These are phyloP conservation scores for Sisyra nigra DNA, from an alignment of 2,888 invertebrate genomes.

Conservation along the genomic window DNA sequence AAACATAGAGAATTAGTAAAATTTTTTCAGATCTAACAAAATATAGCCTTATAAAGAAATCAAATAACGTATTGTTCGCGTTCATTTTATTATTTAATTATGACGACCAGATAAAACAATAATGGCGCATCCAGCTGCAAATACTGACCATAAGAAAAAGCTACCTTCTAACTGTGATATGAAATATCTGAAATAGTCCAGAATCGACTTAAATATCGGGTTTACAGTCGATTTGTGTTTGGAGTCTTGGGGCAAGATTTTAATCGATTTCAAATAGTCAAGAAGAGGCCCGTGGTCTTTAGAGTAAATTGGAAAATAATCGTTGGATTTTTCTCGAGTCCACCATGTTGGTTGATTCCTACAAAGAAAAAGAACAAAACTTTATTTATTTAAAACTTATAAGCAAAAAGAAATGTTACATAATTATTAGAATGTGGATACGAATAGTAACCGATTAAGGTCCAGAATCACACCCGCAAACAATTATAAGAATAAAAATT, in stretches of 20 bases:
- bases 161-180: slow-evolving; percentile 32
- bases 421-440: not conserved
- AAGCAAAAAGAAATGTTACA: not conserved
- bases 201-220: slow-evolving; percentile 26
- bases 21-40: not conserved
- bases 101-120: slow-evolving; percentile 24
- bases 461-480: too few species aligned
- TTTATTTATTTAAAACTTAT: not conserved
- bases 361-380: slow-evolving; percentile 10
- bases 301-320: slow-evolving; percentile 42
- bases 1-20: too few species aligned
- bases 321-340: slow-evolving; percentile 35
- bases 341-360: slow-evolving; percentile 33
- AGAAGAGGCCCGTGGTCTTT: slow-evolving; percentile 37
- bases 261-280: slow-evolving; percentile 39
- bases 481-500: too few species aligned
- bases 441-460: not conserved
- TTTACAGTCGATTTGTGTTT: slow-evolving; percentile 23
- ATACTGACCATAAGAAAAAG: slow-evolving; percentile 35
- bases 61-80: not conserved
- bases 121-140: slow-evolving; percentile 37
- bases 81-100: slow-evolving; percentile 6
- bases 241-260: slow-evolving; percentile 28
- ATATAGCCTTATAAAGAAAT: not conserved
- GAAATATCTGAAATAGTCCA: slow-evolving; percentile 31